Evolutionary conservation across 2,797 vertebrate species (phyloP).

Genomic region (Enteromius anoplus): DNA sequence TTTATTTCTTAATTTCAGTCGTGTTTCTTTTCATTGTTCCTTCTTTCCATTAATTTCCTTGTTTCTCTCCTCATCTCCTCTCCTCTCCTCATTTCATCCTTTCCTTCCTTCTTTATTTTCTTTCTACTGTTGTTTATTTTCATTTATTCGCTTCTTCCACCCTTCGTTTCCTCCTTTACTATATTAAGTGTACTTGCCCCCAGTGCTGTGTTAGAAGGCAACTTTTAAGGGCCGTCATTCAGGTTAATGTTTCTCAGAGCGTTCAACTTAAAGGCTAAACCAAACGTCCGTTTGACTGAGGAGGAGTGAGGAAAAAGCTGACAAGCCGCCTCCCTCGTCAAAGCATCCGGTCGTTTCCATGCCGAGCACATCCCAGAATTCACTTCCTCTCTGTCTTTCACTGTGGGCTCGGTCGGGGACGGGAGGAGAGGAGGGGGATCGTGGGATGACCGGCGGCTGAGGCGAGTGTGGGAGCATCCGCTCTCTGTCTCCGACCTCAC

Average conservation of each 20-base stretch:
- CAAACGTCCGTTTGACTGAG: constrained; percentile 12
- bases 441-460: constrained; percentile 35
- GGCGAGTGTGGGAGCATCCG: constrained; percentile 46
- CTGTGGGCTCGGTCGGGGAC: not conserved
- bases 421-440: constrained; percentile 33
- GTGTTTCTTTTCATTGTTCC: not conserved
- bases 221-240: not conserved
- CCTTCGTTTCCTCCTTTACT: not conserved
- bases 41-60: not conserved
- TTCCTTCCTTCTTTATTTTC: not conserved
- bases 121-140: not conserved
- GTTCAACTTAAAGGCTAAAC: constrained; percentile 28
- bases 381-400: constrained; percentile 49
- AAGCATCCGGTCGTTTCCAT: constrained; percentile 50
- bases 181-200: not conserved
- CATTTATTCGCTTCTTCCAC: not conserved
- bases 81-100: not conserved
- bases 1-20: not conserved
- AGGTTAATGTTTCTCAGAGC: constrained; percentile 17
- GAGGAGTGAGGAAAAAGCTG: constrained; percentile 38
- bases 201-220: not conserved
- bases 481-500: constrained; percentile 39
- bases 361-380: constrained; percentile 38
- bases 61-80: not conserved
- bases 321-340: constrained; percentile 39